These are phyloP conservation scores for Cartodere bifasciata DNA, from an alignment of 2,888 invertebrate species.

Conservation along the genomic window DNA sequence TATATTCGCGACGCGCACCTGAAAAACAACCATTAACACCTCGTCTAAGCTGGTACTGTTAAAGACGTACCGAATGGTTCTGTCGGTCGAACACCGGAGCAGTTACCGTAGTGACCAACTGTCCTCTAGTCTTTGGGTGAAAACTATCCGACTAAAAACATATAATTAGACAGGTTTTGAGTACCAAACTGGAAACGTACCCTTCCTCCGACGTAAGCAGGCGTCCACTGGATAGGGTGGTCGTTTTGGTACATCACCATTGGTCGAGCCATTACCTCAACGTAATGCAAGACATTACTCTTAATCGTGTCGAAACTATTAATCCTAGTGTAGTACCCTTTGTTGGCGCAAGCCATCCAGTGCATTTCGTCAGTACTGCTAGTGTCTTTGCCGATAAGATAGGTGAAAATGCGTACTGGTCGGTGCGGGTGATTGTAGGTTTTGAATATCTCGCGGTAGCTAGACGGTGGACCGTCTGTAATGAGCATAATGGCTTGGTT, in stretches of 20 bases:
- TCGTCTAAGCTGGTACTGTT: slow-evolving; percentile 2
- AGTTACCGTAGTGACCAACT: slow-evolving; percentile 86
- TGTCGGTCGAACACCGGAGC: slow-evolving; percentile 90
- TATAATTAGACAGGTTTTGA: background rate
- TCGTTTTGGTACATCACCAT: slow-evolving; percentile 88
- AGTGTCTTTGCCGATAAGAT: slow-evolving; percentile 87
- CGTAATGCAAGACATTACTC: slow-evolving; percentile 86
- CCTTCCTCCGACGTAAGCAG: slow-evolving; percentile 75
- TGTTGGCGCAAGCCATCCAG: slow-evolving; percentile 94
- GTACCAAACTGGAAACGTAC: slow-evolving; percentile 36
- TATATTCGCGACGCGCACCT: slow-evolving; percentile 81
- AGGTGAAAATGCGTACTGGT: slow-evolving; percentile 93
- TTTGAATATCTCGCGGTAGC: slow-evolving; percentile 49
- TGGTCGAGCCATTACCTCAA: slow-evolving; percentile 89
- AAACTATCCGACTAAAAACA: slow-evolving; percentile 51
- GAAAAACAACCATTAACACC: no score
- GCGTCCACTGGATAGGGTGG: slow-evolving; percentile 92
- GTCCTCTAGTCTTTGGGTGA: slow-evolving; percentile 56
- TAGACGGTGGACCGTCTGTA: slow-evolving; percentile 79
- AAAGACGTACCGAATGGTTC: slow-evolving; percentile 60
- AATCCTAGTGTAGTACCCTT: slow-evolving; percentile 87
- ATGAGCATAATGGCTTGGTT: slow-evolving; percentile 98
- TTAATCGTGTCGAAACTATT: slow-evolving; percentile 79
- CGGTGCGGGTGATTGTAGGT: slow-evolving; percentile 87
- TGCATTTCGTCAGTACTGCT: slow-evolving; percentile 74